Evolutionary conservation across 2,888 invertebrate species (phyloP).

Genomic region (Yponomeuta cagnagella): DNA sequence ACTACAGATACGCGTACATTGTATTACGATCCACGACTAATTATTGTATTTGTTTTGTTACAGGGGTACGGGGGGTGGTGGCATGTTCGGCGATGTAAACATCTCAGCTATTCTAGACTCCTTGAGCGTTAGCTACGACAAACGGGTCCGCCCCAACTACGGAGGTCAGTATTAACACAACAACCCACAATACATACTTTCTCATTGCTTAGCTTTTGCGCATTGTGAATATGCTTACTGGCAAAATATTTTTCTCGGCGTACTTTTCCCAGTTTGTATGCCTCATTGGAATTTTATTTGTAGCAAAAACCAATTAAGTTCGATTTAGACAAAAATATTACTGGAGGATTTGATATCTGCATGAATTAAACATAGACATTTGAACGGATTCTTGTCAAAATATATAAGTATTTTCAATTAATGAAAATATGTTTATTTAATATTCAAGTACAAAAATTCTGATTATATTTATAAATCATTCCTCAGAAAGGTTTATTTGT

Average conservation of each 20-base stretch:
- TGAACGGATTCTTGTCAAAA: too few relatives aligned
- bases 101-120: conserved; percentile 96
- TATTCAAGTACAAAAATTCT: too few relatives aligned
- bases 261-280: background rate
- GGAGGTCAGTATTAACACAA: conserved; percentile 82
- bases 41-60: conserved; percentile 23
- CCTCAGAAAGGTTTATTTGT: too few relatives aligned
- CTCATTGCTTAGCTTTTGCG: conserved; percentile 6
- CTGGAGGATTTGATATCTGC: too few relatives aligned
- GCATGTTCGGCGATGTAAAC: conserved; percentile 93
- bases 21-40: too few relatives aligned
- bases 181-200: background rate
- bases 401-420: too few relatives aligned
- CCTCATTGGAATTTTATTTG: background rate
- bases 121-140: conserved; percentile 97
- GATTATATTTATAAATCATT: too few relatives aligned
- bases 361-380: too few relatives aligned
- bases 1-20: too few relatives aligned
- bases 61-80: conserved; percentile 81
- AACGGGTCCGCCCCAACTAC: conserved; percentile 98
- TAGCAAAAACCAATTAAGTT: too few relatives aligned
- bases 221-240: conserved; percentile 1
- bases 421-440: too few relatives aligned
- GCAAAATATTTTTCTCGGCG: background rate
- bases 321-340: too few relatives aligned